Conservation (phyloP, 2,888 invertebrate species). For the Hirtodrosophila duncani region DNA sequence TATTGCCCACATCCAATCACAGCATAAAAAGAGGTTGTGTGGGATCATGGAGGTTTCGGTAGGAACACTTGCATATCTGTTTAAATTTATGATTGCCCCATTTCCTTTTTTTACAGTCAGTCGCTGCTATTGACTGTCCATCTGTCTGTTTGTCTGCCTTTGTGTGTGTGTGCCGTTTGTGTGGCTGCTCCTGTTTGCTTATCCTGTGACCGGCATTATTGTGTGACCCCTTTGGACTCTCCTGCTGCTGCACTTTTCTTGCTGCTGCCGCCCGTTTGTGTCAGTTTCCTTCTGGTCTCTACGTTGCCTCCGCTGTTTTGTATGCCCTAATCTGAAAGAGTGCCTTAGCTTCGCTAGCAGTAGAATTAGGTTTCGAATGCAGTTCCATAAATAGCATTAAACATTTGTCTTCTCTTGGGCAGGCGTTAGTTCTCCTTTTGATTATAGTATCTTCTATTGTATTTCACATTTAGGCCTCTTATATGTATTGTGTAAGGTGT, state of each 20-base stretch:
- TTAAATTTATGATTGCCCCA: slow-evolving; percentile 78
- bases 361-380: too few species aligned
- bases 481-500: too few species aligned
- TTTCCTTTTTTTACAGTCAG: slow-evolving; percentile 74
- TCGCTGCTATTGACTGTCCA: slow-evolving; percentile 58
- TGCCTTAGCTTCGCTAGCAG: too few species aligned
- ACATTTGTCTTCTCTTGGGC: slow-evolving; percentile 7
- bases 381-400: too few species aligned
- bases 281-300: slow-evolving; percentile 27
- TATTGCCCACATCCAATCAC: too few species aligned
- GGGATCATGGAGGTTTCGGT: slow-evolving; percentile 8
- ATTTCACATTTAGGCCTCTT: background rate
- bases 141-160: slow-evolving; percentile 15
- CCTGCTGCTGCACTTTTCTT: slow-evolving; percentile 35
- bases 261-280: slow-evolving; percentile 23
- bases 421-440: slow-evolving; percentile 1
- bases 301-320: slow-evolving; percentile 9
- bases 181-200: slow-evolving; percentile 42
- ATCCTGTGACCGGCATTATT: slow-evolving; percentile 69
- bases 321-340: too few species aligned
- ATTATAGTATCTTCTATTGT: background rate
- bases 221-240: slow-evolving; percentile 54
- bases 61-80: slow-evolving; percentile 73
- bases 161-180: slow-evolving; percentile 21
- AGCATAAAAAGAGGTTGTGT: slow-evolving; percentile 15